Conservation (phyloP, 2,888 invertebrate species). For the Isoperla grammatica region DNA sequence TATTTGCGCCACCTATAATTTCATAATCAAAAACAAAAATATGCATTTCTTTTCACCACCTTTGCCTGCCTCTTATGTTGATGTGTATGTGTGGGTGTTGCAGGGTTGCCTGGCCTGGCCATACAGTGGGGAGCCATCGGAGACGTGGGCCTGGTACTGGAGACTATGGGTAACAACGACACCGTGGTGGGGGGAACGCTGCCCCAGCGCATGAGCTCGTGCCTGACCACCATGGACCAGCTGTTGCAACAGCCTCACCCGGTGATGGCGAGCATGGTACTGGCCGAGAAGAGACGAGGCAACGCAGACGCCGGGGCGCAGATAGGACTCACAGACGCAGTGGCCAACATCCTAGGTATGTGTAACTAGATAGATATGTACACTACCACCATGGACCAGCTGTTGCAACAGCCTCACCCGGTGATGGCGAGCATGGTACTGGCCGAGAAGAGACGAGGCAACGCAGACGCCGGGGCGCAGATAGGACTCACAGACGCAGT, state of each 20-base stretch:
- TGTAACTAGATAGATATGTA: no score
- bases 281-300: slow-evolving; percentile 75
- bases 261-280: slow-evolving; percentile 75
- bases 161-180: slow-evolving; percentile 84
- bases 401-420: slow-evolving; percentile 84
- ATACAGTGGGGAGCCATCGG: slow-evolving; percentile 99
- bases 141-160: slow-evolving; percentile 89
- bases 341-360: slow-evolving; percentile 80
- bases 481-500: slow-evolving; percentile 67
- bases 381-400: slow-evolving; percentile 60
- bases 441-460: slow-evolving; percentile 71
- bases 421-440: slow-evolving; percentile 78
- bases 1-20: no score
- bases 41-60: no score
- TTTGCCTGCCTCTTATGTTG: no score
- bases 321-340: slow-evolving; percentile 64
- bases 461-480: no score
- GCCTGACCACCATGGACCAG: slow-evolving; percentile 78
- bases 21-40: no score
- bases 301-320: slow-evolving; percentile 48
- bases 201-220: slow-evolving; percentile 93
- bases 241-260: slow-evolving; percentile 88
- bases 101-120: slow-evolving; percentile 78
- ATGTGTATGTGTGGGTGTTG: no score
- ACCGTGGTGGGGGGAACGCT: slow-evolving; percentile 91